A percentile compares a stretch with the other conserved stretches of the same genome.
These are phyloP conservation scores for Drosophila colorata DNA, from an alignment of 2,888 invertebrate species.

Conservation along the genomic window DNA sequence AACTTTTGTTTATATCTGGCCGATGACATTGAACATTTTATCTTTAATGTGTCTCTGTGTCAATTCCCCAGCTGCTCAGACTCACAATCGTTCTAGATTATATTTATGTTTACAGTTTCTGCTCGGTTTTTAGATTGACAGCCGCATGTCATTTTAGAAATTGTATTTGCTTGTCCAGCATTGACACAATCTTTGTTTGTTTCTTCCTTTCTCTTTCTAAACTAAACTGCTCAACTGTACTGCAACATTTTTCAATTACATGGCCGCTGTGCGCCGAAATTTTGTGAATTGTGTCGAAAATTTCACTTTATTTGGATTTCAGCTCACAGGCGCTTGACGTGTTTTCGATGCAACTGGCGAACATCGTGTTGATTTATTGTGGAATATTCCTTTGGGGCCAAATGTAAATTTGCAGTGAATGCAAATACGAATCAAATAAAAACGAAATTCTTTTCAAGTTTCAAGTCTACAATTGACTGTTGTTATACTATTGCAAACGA, in stretches of 20 bases:
- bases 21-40: conserved; percentile 51
- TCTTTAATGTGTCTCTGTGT: conserved; percentile 19
- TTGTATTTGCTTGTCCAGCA: conserved; percentile 20
- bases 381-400: conserved; percentile 21
- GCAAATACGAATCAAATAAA: background rate
- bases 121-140: conserved; percentile 59
- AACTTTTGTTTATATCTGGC: conserved; percentile 57
- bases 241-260: conserved; percentile 31
- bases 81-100: conserved; percentile 39
- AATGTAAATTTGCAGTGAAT: background rate
- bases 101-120: conserved; percentile 56
- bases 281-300: conserved; percentile 45
- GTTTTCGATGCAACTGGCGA: conserved; percentile 46
- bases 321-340: conserved; percentile 8
- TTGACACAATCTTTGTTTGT: conserved; percentile 6
- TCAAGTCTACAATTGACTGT: too few relatives aligned
- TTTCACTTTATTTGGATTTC: conserved; percentile 27
- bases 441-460: too few relatives aligned
- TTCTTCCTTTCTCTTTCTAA: background rate
- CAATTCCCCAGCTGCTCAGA: conserved; percentile 5
- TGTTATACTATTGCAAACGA: too few relatives aligned
- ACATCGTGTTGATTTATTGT: conserved; percentile 52
- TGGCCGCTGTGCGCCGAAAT: conserved; percentile 40
- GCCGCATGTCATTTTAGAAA: conserved; percentile 22
- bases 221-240: background rate